A percentile compares a stretch with the other conserved stretches of the same genome.
Conservation (phyloP, 2,113 vertebrate species). For the Pipra filicauda region DNA sequence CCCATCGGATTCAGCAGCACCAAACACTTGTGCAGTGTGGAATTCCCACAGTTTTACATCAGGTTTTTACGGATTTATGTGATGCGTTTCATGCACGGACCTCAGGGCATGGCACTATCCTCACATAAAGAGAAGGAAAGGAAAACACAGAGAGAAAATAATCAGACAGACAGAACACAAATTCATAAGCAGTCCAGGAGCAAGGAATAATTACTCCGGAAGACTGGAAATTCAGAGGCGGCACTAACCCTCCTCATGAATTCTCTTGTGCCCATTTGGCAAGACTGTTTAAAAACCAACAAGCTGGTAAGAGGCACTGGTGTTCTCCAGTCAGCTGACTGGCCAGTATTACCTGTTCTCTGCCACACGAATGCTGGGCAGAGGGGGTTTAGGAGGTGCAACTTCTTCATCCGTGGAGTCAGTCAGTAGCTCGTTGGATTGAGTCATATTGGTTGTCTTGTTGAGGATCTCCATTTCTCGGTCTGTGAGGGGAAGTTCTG, state of each 20-base stretch:
- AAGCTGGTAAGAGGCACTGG: neutral
- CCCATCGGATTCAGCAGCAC: neutral
- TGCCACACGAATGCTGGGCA: conserved; percentile 91
- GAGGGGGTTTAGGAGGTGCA: conserved; percentile 94
- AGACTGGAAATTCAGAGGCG: neutral
- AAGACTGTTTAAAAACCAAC: neutral
- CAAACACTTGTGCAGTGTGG: neutral
- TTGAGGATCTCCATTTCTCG: conserved; percentile 87
- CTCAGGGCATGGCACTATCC: neutral
- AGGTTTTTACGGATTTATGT: neutral
- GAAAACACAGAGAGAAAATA: neutral
- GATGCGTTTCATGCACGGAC: neutral
- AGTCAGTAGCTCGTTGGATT: conserved; percentile 75
- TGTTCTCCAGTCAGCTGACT: neutral
- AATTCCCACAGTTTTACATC: neutral
- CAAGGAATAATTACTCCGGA: neutral
- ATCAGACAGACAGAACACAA: neutral
- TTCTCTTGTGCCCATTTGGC: neutral
- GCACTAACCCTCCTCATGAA: neutral
- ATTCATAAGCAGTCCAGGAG: neutral
- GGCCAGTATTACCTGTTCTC: conserved; percentile 84
- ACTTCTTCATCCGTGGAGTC: conserved; percentile 83
- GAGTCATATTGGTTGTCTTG: conserved; percentile 76
- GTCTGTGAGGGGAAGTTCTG: conserved; percentile 85
- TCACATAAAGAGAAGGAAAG: neutral